These are phyloP conservation scores for Cephus sareptanus DNA, from an alignment of 2,888 invertebrate genomes.

Conservation along the genomic window DNA sequence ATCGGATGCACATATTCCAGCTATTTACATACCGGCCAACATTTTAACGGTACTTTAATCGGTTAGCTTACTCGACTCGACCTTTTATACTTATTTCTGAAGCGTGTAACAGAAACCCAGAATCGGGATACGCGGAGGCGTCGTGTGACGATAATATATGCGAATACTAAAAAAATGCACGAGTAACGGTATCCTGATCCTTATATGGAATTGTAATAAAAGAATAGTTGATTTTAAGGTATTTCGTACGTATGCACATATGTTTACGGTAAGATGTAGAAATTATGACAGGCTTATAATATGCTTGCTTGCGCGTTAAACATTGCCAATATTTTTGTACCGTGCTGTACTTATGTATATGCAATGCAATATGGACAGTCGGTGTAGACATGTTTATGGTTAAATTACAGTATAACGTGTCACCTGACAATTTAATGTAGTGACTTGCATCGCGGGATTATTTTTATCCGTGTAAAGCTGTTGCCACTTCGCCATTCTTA, in stretches of 20 bases:
- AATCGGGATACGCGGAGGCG: slow-evolving; percentile 12
- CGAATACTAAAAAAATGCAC: neutral
- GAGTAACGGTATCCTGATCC: neutral
- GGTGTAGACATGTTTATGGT: neutral
- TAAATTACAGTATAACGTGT: neutral
- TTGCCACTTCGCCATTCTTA: neutral
- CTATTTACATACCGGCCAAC: neutral
- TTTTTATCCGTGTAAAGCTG: neutral
- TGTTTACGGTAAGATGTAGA: neutral
- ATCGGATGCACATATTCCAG: neutral
- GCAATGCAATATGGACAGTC: neutral
- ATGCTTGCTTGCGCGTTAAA: neutral
- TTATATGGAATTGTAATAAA: neutral
- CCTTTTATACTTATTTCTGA: slow-evolving; percentile 11
- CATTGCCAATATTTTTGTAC: neutral
- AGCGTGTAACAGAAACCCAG: slow-evolving; percentile 22
- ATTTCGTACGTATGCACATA: neutral
- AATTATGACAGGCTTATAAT: neutral
- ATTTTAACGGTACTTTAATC: slow-evolving; percentile 17
- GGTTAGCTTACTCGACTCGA: slow-evolving; percentile 5
- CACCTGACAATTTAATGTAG: neutral
- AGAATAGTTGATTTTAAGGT: neutral
- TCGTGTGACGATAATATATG: neutral
- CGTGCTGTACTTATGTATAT: neutral
- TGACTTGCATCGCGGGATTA: neutral